These are phyloP conservation scores for Caenorhabditis sp. DNA, from an alignment of 2,888 invertebrate species.

Conservation along the genomic window DNA sequence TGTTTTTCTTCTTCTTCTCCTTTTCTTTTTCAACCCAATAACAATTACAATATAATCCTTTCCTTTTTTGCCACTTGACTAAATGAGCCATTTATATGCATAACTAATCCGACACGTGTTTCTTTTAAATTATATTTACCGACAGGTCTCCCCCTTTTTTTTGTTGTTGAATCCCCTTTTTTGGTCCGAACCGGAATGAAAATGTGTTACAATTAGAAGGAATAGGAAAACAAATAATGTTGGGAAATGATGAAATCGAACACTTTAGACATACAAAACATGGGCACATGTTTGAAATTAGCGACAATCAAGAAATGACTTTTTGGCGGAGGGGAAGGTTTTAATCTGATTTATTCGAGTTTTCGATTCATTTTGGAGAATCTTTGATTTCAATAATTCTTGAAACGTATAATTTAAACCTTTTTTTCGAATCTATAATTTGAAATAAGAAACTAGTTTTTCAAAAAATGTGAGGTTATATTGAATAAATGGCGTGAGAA, in stretches of 20 bases:
- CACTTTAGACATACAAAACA: conserved; percentile 1
- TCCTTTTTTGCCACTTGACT: conserved; percentile 6
- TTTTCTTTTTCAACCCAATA: too few species aligned
- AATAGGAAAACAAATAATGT: conserved; percentile 11
- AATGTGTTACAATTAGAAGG: conserved; percentile 4
- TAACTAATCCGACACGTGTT: conserved; percentile 12
- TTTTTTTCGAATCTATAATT: too few species aligned
- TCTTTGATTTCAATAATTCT: background rate
- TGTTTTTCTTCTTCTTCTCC: background rate
- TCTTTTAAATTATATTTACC: conserved; percentile 5
- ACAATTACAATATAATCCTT: conserved; percentile 10
- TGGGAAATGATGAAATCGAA: conserved; percentile 8
- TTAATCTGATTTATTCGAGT: background rate
- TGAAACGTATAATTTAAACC: too few species aligned
- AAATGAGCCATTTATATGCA: background rate
- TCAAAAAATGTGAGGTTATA: too few species aligned
- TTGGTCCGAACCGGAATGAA: background rate
- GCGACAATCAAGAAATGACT: background rate
- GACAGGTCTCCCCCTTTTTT: background rate
- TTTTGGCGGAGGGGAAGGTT: background rate
- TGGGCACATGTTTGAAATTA: conserved; percentile 6
- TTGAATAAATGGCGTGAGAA: too few species aligned
- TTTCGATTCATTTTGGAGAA: background rate
- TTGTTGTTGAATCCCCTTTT: background rate
- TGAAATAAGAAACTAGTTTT: too few species aligned